Conservation (phyloP, 1,140 invertebrate genomes). For the Bombus sylvicola region DNA sequence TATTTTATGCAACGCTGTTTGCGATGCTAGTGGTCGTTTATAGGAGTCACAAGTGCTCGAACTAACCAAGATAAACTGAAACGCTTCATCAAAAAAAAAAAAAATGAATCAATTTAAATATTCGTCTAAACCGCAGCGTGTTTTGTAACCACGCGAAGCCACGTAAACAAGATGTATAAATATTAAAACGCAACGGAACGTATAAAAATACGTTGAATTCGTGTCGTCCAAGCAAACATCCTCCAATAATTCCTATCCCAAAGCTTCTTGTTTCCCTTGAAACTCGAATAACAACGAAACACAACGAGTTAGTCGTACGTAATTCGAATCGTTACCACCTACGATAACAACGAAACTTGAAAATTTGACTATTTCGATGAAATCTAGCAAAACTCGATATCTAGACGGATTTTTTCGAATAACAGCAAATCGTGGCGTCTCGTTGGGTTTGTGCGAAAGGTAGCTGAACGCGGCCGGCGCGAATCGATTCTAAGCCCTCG, state of each 20-base stretch:
- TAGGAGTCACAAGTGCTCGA: background rate
- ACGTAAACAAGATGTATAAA: constrained; percentile 13
- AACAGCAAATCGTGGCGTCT: no score
- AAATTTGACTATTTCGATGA: no score
- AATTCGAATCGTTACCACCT: no score
- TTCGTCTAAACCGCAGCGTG: background rate
- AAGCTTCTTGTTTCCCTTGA: background rate
- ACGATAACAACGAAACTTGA: no score
- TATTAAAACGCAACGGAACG: no score
- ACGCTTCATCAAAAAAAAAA: background rate
- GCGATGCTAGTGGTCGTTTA: no score
- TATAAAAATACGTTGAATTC: background rate
- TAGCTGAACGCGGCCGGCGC: constrained; percentile 10
- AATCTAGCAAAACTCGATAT: no score
- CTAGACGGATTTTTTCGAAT: no score
- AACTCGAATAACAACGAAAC: background rate
- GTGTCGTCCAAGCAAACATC: background rate
- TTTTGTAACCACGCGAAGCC: background rate
- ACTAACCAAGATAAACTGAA: background rate
- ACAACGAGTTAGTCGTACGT: no score
- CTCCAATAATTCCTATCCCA: background rate
- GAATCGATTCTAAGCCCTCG: constrained; percentile 48
- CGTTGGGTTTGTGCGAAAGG: background rate
- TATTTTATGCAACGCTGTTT: no score
- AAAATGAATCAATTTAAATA: background rate